These are phyloP conservation scores for Chelidonichthys spinosus DNA, from an alignment of 2,797 vertebrate species.

Conservation along the genomic window DNA sequence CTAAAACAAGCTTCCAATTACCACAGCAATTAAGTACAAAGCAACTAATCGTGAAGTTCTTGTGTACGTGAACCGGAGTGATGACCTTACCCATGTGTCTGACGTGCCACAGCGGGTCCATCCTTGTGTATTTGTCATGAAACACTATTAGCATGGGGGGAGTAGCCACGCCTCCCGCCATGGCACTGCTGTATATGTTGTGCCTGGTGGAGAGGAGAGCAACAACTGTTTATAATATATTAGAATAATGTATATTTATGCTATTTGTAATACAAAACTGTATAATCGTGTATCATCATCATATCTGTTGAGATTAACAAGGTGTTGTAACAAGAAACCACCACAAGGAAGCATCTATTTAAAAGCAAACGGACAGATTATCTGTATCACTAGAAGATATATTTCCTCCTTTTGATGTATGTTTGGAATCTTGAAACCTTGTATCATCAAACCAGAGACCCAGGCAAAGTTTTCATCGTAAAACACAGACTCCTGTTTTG, in stretches of 20 bases:
- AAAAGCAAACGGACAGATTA: not conserved
- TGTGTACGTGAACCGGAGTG: not conserved
- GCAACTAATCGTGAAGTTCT: not conserved
- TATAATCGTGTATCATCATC: not conserved
- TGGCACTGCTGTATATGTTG: slow-evolving; percentile 93
- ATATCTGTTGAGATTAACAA: not conserved
- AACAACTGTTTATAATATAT: not conserved
- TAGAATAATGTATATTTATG: not conserved
- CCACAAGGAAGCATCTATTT: not conserved
- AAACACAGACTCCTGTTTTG: not conserved
- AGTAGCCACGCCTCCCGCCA: slow-evolving; percentile 92
- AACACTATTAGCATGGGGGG: slow-evolving; percentile 96
- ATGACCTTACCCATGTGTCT: slow-evolving; percentile 90
- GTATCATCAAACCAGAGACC: not conserved
- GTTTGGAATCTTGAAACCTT: not conserved
- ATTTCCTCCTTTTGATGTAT: not conserved
- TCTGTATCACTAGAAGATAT: not conserved
- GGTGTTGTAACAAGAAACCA: not conserved
- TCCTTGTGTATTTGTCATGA: slow-evolving; percentile 90
- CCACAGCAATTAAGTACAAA: not conserved
- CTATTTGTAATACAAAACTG: not conserved
- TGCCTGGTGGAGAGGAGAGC: slow-evolving; percentile 77
- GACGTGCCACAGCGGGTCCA: slow-evolving; percentile 95
- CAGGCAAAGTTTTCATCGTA: not conserved
- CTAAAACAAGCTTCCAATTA: not conserved